phyloP scores from a whole-genome alignment of 2,888 invertebrate species.

The Mythimna loreyi region DNA sequence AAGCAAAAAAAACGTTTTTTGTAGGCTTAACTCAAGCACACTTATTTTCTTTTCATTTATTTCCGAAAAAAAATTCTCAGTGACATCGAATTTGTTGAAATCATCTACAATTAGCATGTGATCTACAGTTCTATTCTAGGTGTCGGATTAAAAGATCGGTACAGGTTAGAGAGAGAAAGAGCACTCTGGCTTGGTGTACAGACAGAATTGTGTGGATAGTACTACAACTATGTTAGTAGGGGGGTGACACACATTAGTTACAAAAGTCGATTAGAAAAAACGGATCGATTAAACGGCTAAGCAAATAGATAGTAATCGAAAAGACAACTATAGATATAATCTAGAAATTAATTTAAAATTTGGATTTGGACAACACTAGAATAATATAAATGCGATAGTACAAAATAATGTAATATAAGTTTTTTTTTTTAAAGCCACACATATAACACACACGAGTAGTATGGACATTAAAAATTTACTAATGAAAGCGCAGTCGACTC shows the following conservation, averaged over 20 bases:
- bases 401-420: slow-evolving; percentile 14
- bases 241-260: slow-evolving; percentile 54
- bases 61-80: not conserved
- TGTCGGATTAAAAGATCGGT: slow-evolving; percentile 70
- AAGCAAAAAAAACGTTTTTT: too few relatives aligned
- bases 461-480: slow-evolving; percentile 19
- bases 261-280: slow-evolving; percentile 34
- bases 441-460: slow-evolving; percentile 17
- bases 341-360: slow-evolving; percentile 12
- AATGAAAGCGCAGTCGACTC: slow-evolving; percentile 34
- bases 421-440: slow-evolving; percentile 39
- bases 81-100: slow-evolving; percentile 34
- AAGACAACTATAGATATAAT: slow-evolving; percentile 18
- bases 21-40: not conserved
- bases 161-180: slow-evolving; percentile 86
- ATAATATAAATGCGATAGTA: slow-evolving; percentile 35
- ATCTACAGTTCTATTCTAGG: slow-evolving; percentile 60
- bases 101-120: slow-evolving; percentile 54
- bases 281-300: slow-evolving; percentile 19
- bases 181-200: slow-evolving; percentile 73
- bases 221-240: slow-evolving; percentile 59
- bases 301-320: slow-evolving; percentile 26
- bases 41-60: not conserved
- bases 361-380: slow-evolving; percentile 34
- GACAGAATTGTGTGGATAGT: slow-evolving; percentile 48